Percentiles rank a stretch among this genome's conserved stretches.
phyloP scores from a whole-genome alignment of 2,888 invertebrate genomes.

The Tetrapedia diversipes region DNA sequence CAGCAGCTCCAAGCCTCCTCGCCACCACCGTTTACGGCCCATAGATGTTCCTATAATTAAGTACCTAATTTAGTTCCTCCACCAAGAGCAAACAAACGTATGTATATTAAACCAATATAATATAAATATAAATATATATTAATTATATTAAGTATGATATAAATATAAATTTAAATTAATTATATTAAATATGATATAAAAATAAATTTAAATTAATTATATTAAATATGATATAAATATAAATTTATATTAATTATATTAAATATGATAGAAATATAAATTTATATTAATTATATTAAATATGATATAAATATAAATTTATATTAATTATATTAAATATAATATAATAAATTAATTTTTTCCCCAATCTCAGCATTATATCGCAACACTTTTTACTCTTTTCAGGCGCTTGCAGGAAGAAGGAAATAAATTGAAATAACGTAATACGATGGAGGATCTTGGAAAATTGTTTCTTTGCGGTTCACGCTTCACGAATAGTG shows the following conservation, averaged over 20 bases:
- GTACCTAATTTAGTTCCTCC: slow-evolving; percentile 47
- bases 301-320: no score
- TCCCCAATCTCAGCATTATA: neutral
- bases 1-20: slow-evolving; percentile 76
- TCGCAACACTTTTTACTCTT: neutral
- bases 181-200: no score
- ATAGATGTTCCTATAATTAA: slow-evolving; percentile 77
- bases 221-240: no score
- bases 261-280: no score
- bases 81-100: neutral
- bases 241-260: no score
- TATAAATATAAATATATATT: no score
- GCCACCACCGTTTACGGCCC: slow-evolving; percentile 81
- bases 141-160: no score
- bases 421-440: neutral
- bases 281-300: no score
- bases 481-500: neutral
- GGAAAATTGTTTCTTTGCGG: slow-evolving; percentile 3
- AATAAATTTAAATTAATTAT: no score
- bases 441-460: neutral
- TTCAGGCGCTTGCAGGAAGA: neutral
- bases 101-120: no score
- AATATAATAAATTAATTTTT: neutral
- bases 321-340: no score
- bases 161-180: no score